Evolutionary conservation across 2,888 invertebrate genomes (phyloP), one percentile per base, ranked within the genome.

Genomic region (Ecliptopera silaceata): DNA sequence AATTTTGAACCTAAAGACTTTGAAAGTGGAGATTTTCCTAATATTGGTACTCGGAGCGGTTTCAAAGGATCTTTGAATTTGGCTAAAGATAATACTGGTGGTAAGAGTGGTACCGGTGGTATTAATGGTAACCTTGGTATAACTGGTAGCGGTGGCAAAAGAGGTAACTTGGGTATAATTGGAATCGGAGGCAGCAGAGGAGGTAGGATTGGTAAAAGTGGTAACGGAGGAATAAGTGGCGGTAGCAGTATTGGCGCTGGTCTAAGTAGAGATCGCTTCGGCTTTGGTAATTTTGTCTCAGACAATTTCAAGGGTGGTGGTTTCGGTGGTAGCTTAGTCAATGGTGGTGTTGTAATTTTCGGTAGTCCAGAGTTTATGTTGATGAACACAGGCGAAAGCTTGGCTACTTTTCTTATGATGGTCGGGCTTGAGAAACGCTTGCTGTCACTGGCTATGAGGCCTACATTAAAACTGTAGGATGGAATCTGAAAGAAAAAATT

Each of bases 311-410:
- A 34, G 44, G 66, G 61, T 8, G 70, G 68, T 22, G 68, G 63
- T 48, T 67, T 74, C 0, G 65, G 48, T 20, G 70, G 72, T 42
- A 68, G 41, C 59, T 74, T 76, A 8, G 69, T 62, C 10, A 67
- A 45, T 20, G 68, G 47, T 3, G 64, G 55, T 36, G 65, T 66
- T 3, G 48, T 43, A 12, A 54, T 20, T 43, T 63, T 72, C 4
- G 67, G 62, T 3, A 67, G 46, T n/a, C 66, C 69, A 1, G 78
- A 61, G 17, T 75, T 72, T 4, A 80, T 71, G 48, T 81, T 84
- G 12, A 84, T 77, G 51, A 75, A 68, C 0, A 84, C 68, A 11
- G 87, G 85, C 0, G 81, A 68, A 12, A 71, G 74, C 8, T 72
- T 74, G 0, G 72, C 68, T 6, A 66, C 61, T 59, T 77, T 84